phyloP scores from a whole-genome alignment of 2,797 vertebrate genomes.

The Cirrhinus molitorella region DNA sequence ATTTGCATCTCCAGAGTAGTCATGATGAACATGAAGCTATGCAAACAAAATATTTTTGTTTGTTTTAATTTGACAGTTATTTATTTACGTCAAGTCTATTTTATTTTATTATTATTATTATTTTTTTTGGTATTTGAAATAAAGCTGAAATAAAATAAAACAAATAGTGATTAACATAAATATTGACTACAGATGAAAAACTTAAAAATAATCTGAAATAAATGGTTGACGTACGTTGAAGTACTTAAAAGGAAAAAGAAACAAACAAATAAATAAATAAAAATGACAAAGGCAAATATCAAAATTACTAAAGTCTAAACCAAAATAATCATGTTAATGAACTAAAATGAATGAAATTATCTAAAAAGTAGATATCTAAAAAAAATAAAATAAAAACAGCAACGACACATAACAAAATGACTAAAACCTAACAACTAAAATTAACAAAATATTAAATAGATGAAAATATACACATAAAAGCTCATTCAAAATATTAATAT shows the following conservation, averaged over 20 bases:
- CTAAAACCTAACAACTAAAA: neutral
- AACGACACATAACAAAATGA: neutral
- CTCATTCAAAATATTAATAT: too few species aligned
- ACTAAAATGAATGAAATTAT: too few species aligned
- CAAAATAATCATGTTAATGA: too few species aligned
- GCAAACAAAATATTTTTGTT: neutral
- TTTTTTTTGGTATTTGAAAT: neutral
- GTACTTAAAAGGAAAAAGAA: neutral
- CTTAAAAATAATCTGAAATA: too few species aligned
- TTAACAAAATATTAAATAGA: too few species aligned
- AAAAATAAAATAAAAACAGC: too few species aligned
- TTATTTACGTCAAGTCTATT: too few species aligned
- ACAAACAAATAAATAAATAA: too few species aligned
- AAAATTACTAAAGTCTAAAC: neutral
- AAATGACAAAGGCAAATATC: neutral
- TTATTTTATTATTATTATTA: too few species aligned
- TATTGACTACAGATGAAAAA: neutral
- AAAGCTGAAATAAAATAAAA: neutral
- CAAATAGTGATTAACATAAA: neutral
- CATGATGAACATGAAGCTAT: neutral
- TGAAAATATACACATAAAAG: too few species aligned
- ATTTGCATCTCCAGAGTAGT: neutral
- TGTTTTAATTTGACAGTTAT: neutral
- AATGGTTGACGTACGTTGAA: too few species aligned
- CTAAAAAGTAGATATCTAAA: too few species aligned